A percentile compares a stretch with the other conserved stretches of the same genome.
Evolutionary conservation across 2,113 vertebrate species (phyloP).

Genomic region (Dinomys branickii): DNA sequence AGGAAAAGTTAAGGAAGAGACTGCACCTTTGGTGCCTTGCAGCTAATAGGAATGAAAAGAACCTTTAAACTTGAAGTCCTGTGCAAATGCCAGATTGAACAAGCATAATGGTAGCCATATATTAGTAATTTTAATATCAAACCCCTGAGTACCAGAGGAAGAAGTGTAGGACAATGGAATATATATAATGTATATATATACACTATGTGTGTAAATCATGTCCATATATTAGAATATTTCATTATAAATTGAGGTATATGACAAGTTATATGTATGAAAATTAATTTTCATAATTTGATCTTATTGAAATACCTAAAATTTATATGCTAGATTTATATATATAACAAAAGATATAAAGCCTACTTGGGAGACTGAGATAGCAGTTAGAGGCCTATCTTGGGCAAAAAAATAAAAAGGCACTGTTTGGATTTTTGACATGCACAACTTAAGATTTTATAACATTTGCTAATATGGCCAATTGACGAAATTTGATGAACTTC

Average conservation of each 20-base stretch:
- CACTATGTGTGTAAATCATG: too few relatives aligned
- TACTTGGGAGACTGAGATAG: not conserved
- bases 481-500: not conserved
- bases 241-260: too few relatives aligned
- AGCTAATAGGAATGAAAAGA: not conserved
- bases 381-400: not conserved
- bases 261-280: too few relatives aligned
- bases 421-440: not conserved
- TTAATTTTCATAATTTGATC: not conserved
- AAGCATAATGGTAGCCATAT: not conserved
- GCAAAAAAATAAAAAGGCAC: not conserved
- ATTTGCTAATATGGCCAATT: not conserved
- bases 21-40: not conserved
- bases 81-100: not conserved
- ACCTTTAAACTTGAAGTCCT: not conserved
- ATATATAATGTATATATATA: too few relatives aligned
- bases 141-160: not conserved
- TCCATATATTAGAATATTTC: too few relatives aligned
- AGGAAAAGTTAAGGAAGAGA: not conserved
- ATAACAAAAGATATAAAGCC: not conserved
- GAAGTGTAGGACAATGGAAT: not conserved
- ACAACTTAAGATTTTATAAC: not conserved
- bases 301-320: not conserved
- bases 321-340: not conserved
- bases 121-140: not conserved